These are phyloP conservation scores for Vultur gryphus DNA, from an alignment of 2,797 vertebrate genomes.

Conservation along the genomic window DNA sequence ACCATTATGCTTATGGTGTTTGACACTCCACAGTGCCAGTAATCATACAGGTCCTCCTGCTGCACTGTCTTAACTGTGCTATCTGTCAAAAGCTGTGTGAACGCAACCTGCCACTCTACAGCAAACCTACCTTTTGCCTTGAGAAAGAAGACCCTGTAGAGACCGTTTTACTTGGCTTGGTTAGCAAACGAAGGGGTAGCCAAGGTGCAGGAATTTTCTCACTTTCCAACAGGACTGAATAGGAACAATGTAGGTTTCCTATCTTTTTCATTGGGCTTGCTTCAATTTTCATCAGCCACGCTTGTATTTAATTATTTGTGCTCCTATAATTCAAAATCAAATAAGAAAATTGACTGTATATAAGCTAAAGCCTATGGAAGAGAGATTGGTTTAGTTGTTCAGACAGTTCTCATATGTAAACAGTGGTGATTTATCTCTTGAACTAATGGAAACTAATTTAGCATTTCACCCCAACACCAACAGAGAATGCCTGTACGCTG, in stretches of 20 bases:
- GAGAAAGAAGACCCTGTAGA: not conserved
- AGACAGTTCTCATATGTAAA: conserved; percentile 15
- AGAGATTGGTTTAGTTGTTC: not conserved
- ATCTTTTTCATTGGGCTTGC: not conserved
- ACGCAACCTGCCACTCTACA: not conserved
- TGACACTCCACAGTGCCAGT: not conserved
- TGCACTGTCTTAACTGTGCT: too few species aligned
- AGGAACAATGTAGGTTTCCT: not conserved
- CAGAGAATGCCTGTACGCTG: conserved; percentile 35
- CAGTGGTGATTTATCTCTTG: conserved; percentile 27
- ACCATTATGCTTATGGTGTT: accelerated
- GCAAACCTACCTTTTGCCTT: not conserved
- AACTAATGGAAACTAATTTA: conserved; percentile 55
- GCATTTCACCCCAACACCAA: conserved; percentile 16
- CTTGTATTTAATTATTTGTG: not conserved
- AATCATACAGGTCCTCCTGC: not conserved
- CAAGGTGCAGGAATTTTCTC: not conserved
- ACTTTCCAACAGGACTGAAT: not conserved
- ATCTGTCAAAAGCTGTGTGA: not conserved
- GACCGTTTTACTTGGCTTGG: not conserved
- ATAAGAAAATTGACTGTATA: not conserved
- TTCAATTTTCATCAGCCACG: not conserved
- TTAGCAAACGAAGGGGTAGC: not conserved
- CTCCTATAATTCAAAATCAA: not conserved
- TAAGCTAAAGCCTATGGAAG: not conserved